phyloP scores from a whole-genome alignment of 2,797 vertebrate genomes.

The Cirrhinus molitorella region DNA sequence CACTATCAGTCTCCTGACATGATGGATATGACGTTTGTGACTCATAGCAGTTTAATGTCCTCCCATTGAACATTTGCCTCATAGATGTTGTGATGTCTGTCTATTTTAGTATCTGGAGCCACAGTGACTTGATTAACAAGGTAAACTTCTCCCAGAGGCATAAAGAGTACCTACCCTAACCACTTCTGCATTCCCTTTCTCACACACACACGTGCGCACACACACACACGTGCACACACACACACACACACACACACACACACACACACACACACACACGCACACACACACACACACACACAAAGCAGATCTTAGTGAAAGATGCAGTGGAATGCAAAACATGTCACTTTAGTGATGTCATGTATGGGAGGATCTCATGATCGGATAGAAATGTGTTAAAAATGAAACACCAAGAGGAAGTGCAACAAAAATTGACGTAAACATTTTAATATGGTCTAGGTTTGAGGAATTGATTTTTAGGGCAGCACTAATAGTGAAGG shows the following conservation, averaged over 20 bases:
- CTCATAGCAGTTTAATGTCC: conserved; percentile 5
- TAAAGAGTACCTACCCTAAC: background rate
- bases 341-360: conserved; percentile 5
- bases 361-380: background rate
- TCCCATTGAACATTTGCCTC: background rate
- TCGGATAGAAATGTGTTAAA: background rate
- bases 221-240: background rate
- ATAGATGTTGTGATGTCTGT: conserved; percentile 21
- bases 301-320: background rate
- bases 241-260: background rate
- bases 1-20: background rate
- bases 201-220: background rate
- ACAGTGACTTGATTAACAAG: conserved; percentile 28
- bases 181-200: background rate
- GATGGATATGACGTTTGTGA: background rate
- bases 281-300: background rate
- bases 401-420: background rate
- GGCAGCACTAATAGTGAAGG: background rate
- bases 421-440: background rate
- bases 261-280: background rate
- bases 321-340: background rate
- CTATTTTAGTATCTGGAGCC: conserved; percentile 26
- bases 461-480: background rate
- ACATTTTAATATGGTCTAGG: background rate
- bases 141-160: conserved; percentile 11